Percentiles rank a stretch among this genome's conserved stretches.
Evolutionary conservation across 1,140 invertebrate species (phyloP).

Genomic region (Tenebrio molitor): DNA sequence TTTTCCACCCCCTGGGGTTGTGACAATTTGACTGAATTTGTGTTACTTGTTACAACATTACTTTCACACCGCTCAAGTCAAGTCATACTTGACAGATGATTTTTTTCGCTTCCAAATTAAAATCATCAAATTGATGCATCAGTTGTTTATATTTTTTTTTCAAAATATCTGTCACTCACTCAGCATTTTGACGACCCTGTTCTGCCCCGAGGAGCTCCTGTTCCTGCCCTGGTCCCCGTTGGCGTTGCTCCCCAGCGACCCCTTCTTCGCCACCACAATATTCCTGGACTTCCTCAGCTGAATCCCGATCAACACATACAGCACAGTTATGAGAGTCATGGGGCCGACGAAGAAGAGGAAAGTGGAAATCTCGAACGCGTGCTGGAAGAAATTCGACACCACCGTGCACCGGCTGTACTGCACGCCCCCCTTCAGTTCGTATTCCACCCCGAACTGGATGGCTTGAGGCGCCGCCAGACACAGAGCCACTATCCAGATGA

Average conservation of each 20-base stretch:
- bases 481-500: constrained; percentile 73
- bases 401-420: constrained; percentile 57
- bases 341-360: constrained; percentile 73
- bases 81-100: too few relatives aligned
- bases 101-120: too few relatives aligned
- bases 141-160: too few relatives aligned
- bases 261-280: constrained; percentile 42
- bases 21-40: too few relatives aligned
- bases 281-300: constrained; percentile 65
- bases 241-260: constrained; percentile 31
- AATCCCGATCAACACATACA: constrained; percentile 71
- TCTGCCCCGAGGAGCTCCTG: constrained; percentile 58
- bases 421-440: constrained; percentile 54
- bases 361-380: constrained; percentile 70
- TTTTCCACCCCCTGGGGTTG: too few relatives aligned
- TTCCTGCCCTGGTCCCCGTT: constrained; percentile 47
- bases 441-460: constrained; percentile 67
- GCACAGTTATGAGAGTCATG: constrained; percentile 71
- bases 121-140: too few relatives aligned
- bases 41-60: too few relatives aligned
- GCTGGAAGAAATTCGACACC: constrained; percentile 59
- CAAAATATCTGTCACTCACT: too few relatives aligned
- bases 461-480: constrained; percentile 72
- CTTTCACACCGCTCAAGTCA: too few relatives aligned
- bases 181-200: constrained; percentile 64